Evolutionary conservation across 2,113 vertebrate species (phyloP).

Genomic region (Indicator maculatus): DNA sequence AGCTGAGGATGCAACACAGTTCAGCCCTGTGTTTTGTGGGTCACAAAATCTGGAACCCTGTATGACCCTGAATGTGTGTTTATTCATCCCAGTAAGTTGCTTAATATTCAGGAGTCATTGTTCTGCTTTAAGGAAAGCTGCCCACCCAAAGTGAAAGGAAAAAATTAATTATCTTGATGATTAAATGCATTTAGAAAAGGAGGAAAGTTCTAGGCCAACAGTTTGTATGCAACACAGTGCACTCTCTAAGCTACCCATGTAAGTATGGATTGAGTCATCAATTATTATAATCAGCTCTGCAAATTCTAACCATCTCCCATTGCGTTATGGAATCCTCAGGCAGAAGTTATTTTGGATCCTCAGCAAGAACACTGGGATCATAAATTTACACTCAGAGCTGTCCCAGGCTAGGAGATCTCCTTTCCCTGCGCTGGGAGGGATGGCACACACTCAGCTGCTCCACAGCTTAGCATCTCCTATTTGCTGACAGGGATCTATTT

Average conservation of each 20-base stretch:
- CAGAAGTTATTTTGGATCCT: not conserved
- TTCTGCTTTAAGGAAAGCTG: not conserved
- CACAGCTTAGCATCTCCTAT: not conserved
- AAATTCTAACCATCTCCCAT: not conserved
- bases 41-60: not conserved
- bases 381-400: not conserved
- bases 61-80: not conserved
- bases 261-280: not conserved
- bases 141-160: not conserved
- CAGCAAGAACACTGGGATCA: not conserved
- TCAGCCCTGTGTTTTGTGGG: not conserved
- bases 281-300: not conserved
- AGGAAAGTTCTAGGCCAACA: not conserved
- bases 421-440: not conserved
- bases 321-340: not conserved
- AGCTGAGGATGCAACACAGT: not conserved
- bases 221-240: not conserved
- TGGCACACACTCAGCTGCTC: not conserved
- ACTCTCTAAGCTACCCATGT: not conserved
- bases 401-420: not conserved
- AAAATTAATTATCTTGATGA: not conserved
- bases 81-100: not conserved
- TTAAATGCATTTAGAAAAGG: not conserved
- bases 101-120: not conserved
- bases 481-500: not conserved